phyloP scores from a whole-genome alignment of 2,113 vertebrate genomes.

The Cyprinus carpio region DNA sequence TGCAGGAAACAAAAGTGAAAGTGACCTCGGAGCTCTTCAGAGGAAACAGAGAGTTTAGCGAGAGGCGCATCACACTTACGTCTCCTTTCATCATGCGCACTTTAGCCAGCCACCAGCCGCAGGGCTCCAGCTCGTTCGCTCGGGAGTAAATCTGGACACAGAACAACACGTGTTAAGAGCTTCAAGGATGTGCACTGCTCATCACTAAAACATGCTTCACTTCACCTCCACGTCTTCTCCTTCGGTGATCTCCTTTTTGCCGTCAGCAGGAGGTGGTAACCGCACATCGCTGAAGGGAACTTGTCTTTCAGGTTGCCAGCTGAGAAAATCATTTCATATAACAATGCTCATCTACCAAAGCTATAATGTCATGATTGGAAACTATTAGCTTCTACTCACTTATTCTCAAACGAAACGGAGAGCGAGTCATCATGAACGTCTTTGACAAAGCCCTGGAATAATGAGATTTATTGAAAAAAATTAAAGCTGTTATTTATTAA shows the following conservation, averaged over 20 bases:
- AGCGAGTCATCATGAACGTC: constrained; percentile 97
- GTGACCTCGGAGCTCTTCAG: neutral
- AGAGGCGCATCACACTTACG: constrained; percentile 71
- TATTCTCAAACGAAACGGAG: constrained; percentile 97
- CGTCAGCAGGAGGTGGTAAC: constrained; percentile 88
- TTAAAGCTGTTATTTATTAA: no score
- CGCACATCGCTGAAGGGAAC: constrained; percentile 94
- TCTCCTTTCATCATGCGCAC: constrained; percentile 93
- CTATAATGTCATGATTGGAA: constrained; percentile 11
- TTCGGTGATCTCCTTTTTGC: constrained; percentile 94
- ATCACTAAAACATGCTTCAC: constrained; percentile 41
- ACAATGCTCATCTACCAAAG: neutral
- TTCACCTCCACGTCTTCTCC: constrained; percentile 96
- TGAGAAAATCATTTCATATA: constrained; percentile 60
- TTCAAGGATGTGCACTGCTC: neutral
- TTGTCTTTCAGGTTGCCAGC: constrained; percentile 97
- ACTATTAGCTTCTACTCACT: constrained; percentile 78
- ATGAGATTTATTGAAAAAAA: neutral
- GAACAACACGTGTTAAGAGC: neutral
- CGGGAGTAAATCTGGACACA: constrained; percentile 81
- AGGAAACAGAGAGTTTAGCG: neutral
- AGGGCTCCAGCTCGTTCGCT: constrained; percentile 88
- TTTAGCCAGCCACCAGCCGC: constrained; percentile 90
- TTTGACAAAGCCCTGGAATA: constrained; percentile 93
- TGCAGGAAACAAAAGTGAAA: constrained; percentile 58